Evolutionary conservation across 2,888 invertebrate genomes (phyloP).

Genomic region (Dromius quadrimaculatus): DNA sequence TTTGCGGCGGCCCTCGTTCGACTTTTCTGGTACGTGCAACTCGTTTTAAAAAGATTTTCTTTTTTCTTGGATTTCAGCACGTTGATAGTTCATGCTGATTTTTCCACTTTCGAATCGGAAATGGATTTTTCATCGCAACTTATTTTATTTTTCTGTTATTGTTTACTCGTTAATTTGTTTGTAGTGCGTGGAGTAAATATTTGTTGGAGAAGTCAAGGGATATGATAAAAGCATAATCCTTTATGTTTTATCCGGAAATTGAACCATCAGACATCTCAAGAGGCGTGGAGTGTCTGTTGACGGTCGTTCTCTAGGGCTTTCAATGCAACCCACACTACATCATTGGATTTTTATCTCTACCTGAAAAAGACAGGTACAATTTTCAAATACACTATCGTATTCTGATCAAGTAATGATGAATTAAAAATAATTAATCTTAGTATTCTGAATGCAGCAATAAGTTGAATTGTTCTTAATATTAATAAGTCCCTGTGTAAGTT

Average conservation of each 20-base stretch:
- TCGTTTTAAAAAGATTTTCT: constrained; percentile 15
- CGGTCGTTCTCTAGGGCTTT: constrained; percentile 9
- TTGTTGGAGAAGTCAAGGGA: no score
- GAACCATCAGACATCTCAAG: constrained; percentile 7
- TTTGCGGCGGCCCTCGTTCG: constrained; percentile 13
- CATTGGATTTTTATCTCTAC: no score
- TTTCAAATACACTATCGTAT: no score
- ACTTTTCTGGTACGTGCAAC: constrained; percentile 15
- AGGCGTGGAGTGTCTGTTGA: constrained; percentile 16
- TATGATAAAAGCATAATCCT: not conserved
- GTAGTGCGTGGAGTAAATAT: no score
- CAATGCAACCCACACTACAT: not conserved
- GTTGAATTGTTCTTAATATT: no score
- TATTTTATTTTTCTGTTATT: not conserved
- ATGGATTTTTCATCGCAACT: not conserved
- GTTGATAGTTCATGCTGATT: constrained; percentile 12
- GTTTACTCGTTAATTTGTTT: no score
- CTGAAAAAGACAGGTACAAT: no score
- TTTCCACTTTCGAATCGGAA: constrained; percentile 10
- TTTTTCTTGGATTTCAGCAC: not conserved
- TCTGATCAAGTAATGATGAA: no score
- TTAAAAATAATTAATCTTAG: no score
- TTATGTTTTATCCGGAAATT: constrained; percentile 18
- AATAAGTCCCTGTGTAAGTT: no score
- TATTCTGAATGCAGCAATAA: no score